These are phyloP conservation scores for Caenorhabditis sinica DNA, from an alignment of 2,888 invertebrate species.

Conservation along the genomic window DNA sequence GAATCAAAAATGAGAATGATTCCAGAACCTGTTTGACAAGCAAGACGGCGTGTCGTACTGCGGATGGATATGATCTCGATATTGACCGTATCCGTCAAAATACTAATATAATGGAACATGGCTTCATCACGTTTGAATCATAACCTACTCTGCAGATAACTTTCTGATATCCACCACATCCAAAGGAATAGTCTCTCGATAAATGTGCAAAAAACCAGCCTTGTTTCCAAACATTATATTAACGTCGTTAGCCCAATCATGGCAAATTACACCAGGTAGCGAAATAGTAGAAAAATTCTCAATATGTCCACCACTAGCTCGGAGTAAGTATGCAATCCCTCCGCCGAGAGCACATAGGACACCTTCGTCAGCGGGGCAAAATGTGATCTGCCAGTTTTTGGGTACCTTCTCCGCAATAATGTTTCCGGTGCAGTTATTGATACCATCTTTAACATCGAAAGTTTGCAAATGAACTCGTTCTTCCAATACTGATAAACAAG, in stretches of 20 bases:
- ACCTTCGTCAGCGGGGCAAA: conserved; percentile 80
- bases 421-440: conserved; percentile 61
- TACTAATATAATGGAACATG: conserved; percentile 19
- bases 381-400: conserved; percentile 72
- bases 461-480: conserved; percentile 63
- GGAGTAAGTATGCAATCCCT: conserved; percentile 69
- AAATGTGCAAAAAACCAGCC: conserved; percentile 74
- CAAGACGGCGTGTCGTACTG: conserved; percentile 51
- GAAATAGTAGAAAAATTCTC: conserved; percentile 77
- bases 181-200: conserved; percentile 78
- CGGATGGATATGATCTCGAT: conserved; percentile 45
- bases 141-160: conserved; percentile 66
- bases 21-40: conserved; percentile 58
- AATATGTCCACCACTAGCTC: conserved; percentile 71
- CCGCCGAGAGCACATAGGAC: conserved; percentile 75
- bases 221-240: conserved; percentile 78
- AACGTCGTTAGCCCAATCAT: conserved; percentile 80
- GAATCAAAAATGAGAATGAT: conserved; percentile 58
- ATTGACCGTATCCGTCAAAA: conserved; percentile 48
- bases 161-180: conserved; percentile 74
- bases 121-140: background rate
- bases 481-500: conserved; percentile 62
- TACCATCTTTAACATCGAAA: conserved; percentile 62
- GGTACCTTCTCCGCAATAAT: conserved; percentile 49
- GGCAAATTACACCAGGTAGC: conserved; percentile 73